Conservation (phyloP, 2,888 invertebrate species). For the Amorpha juglandis region DNA sequence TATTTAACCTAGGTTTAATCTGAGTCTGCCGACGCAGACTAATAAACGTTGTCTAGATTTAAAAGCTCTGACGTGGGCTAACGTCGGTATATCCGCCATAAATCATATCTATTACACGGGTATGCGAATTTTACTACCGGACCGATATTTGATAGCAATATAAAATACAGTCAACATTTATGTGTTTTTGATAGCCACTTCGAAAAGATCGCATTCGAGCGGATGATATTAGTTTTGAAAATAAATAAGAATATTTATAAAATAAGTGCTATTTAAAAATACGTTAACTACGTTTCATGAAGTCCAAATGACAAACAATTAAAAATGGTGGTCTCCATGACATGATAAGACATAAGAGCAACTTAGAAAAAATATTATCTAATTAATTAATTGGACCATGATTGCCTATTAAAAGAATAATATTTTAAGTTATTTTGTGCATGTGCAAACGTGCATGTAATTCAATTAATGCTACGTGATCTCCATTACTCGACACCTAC, state of each 20-base stretch:
- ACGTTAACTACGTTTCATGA: too few species aligned
- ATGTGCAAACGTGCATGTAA: too few species aligned
- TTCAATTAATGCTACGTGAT: too few species aligned
- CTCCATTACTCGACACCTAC: too few species aligned
- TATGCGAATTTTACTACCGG: conserved; percentile 6
- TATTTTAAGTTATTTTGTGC: too few species aligned
- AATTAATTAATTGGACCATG: too few species aligned
- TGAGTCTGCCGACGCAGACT: background rate
- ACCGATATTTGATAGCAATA: conserved; percentile 17
- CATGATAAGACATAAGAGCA: too few species aligned
- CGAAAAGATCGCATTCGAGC: background rate
- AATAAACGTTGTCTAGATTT: background rate
- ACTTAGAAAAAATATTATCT: too few species aligned
- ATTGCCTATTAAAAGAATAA: too few species aligned
- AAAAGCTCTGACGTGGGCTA: background rate
- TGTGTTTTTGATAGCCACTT: conserved; percentile 4
- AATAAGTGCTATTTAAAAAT: background rate
- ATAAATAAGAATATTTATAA: background rate
- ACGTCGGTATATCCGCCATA: background rate
- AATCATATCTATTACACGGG: conserved; percentile 16
- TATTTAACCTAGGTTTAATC: background rate
- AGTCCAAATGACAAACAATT: too few species aligned
- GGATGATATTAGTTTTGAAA: background rate
- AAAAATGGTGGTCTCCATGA: too few species aligned
- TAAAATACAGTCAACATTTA: conserved; percentile 20